phyloP scores from a whole-genome alignment of 2,888 invertebrate genomes.

The Carabus problematicus region DNA sequence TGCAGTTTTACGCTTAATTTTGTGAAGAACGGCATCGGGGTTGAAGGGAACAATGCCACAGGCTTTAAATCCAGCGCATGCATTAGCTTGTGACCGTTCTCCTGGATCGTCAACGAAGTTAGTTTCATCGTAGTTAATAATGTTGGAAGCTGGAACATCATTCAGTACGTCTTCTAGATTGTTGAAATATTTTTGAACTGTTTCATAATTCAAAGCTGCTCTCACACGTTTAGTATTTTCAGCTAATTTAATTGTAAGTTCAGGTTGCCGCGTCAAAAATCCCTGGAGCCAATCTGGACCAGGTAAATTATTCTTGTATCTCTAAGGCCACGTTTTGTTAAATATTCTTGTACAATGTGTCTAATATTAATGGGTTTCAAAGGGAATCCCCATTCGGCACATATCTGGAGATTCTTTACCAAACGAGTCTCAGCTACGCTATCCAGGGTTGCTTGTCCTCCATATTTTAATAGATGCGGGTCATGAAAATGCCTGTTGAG shows the following conservation, averaged over 20 bases:
- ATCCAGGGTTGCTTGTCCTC: too few species aligned
- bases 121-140: conserved; percentile 52
- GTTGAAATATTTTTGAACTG: conserved; percentile 9
- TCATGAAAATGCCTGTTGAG: too few species aligned
- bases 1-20: conserved; percentile 3
- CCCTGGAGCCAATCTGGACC: conserved; percentile 7
- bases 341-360: too few species aligned
- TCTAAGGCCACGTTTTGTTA: too few species aligned
- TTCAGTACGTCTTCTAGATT: conserved; percentile 1
- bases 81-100: too few species aligned
- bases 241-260: conserved; percentile 6
- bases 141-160: conserved; percentile 39
- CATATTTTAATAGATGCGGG: too few species aligned
- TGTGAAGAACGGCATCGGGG: conserved; percentile 26
- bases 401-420: too few species aligned
- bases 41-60: conserved; percentile 34
- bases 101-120: conserved; percentile 50
- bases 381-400: too few species aligned
- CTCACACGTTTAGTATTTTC: conserved; percentile 4
- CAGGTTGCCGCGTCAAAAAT: neutral
- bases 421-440: too few species aligned
- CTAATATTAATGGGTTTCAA: too few species aligned
- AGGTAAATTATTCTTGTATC: conserved; percentile 2
- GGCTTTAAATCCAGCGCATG: conserved; percentile 31
- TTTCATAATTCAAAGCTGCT: neutral